phyloP scores from a whole-genome alignment of 2,888 invertebrate genomes.

The Ecliptopera silaceata region DNA sequence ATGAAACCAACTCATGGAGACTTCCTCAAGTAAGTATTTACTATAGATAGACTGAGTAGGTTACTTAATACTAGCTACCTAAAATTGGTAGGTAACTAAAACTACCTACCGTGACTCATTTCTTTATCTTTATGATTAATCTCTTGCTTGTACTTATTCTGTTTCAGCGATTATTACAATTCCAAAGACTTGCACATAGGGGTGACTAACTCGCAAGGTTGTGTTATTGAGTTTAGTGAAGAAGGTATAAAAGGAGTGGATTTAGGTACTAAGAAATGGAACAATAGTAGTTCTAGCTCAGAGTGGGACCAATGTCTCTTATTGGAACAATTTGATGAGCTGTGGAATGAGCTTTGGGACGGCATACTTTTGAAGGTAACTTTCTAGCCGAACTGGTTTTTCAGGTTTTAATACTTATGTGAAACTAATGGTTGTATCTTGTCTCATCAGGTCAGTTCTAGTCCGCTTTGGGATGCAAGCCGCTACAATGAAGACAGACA shows the following conservation, averaged over 20 bases:
- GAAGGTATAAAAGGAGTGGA: slow-evolving; percentile 85
- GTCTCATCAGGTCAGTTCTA: slow-evolving; percentile 73
- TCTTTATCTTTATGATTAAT: slow-evolving; percentile 16
- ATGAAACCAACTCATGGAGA: slow-evolving; percentile 94
- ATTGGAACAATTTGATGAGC: slow-evolving; percentile 86
- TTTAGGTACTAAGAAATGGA: slow-evolving; percentile 86
- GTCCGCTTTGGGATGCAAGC: slow-evolving; percentile 85
- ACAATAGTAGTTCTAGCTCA: slow-evolving; percentile 76
- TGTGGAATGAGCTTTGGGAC: slow-evolving; percentile 92
- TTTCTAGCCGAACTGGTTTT: slow-evolving; percentile 14
- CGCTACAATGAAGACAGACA: slow-evolving; percentile 89
- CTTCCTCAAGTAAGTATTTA: slow-evolving; percentile 89
- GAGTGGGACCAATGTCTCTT: slow-evolving; percentile 88
- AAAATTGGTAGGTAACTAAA: no score
- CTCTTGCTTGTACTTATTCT: slow-evolving; percentile 24
- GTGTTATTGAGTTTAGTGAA: slow-evolving; percentile 92
- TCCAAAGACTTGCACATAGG: slow-evolving; percentile 95
- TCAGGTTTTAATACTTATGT: slow-evolving; percentile 1
- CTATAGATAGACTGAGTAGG: no score
- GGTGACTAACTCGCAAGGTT: slow-evolving; percentile 91
- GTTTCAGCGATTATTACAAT: slow-evolving; percentile 89
- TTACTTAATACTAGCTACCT: no score
- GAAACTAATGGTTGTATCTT: slow-evolving; percentile 1
- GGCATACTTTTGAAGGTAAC: slow-evolving; percentile 83
- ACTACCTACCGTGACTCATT: slow-evolving; percentile 26